Evolutionary conservation across 2,888 invertebrate genomes (phyloP).

Genomic region (Drosophila longiperda): DNA sequence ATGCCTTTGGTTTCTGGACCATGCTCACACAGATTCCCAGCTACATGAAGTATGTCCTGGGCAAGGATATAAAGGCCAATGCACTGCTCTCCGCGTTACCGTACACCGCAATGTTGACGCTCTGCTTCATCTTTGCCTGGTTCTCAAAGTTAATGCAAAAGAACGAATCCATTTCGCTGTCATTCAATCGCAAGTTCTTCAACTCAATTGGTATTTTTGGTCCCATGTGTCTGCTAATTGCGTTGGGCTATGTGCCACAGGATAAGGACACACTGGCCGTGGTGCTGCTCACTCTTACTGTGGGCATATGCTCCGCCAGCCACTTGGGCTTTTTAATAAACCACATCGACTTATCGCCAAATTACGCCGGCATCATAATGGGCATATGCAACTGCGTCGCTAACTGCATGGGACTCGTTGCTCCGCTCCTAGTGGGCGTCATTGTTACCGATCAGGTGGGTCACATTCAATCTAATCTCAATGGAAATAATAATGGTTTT

Average conservation of each 20-base stretch:
- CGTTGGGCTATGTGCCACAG: slow-evolving; percentile 85
- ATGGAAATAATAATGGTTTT: neutral
- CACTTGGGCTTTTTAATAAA: slow-evolving; percentile 88
- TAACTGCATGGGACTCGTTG: slow-evolving; percentile 88
- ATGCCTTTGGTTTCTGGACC: slow-evolving; percentile 91
- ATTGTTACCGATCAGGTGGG: slow-evolving; percentile 87
- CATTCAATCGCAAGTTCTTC: slow-evolving; percentile 82
- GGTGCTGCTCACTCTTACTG: slow-evolving; percentile 86
- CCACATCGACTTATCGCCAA: slow-evolving; percentile 89
- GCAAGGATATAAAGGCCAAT: slow-evolving; percentile 89
- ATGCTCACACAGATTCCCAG: slow-evolving; percentile 89
- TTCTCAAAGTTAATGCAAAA: slow-evolving; percentile 72
- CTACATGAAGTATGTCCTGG: slow-evolving; percentile 89
- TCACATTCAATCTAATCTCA: neutral
- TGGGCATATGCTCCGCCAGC: slow-evolving; percentile 87
- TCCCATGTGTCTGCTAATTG: slow-evolving; percentile 87
- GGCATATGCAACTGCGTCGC: slow-evolving; percentile 89
- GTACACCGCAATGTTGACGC: slow-evolving; percentile 86
- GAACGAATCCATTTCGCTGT: slow-evolving; percentile 84
- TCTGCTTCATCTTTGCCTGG: slow-evolving; percentile 87
- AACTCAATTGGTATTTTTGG: slow-evolving; percentile 85
- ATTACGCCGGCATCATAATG: slow-evolving; percentile 89
- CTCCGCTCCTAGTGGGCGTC: slow-evolving; percentile 87
- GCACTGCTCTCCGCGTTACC: slow-evolving; percentile 86
- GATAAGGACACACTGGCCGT: slow-evolving; percentile 85